These are phyloP conservation scores for Sipunculus nudus DNA, from an alignment of 2,888 invertebrate genomes.

Conservation along the genomic window DNA sequence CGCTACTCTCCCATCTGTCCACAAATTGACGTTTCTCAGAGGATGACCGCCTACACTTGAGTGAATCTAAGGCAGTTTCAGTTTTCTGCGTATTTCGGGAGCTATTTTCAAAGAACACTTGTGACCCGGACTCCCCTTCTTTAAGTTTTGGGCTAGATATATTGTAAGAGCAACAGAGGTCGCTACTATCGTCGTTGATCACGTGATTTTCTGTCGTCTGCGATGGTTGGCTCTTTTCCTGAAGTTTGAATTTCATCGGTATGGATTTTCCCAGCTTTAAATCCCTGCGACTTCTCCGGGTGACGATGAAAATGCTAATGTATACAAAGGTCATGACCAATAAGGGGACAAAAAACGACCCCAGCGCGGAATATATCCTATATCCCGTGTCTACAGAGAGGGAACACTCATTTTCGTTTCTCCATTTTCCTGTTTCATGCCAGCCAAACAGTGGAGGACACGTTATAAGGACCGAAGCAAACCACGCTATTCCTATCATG, in stretches of 20 bases:
- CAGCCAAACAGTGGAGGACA: conserved; percentile 59
- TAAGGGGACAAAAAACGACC: conserved; percentile 59
- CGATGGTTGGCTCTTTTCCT: neutral
- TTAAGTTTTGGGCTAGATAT: neutral
- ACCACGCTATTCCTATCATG: conserved; percentile 59
- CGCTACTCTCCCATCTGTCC: conserved; percentile 22
- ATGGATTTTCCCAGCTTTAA: conserved; percentile 28
- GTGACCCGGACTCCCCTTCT: neutral
- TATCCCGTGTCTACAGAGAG: conserved; percentile 52
- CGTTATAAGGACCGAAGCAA: conserved; percentile 50
- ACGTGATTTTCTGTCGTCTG: neutral
- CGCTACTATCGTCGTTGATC: neutral
- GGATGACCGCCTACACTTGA: neutral
- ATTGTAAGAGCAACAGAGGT: neutral
- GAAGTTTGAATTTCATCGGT: conserved; percentile 12
- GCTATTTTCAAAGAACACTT: neutral
- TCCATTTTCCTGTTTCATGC: conserved; percentile 40
- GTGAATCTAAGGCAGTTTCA: neutral
- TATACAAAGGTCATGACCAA: conserved; percentile 61
- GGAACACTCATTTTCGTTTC: conserved; percentile 36
- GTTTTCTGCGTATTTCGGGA: neutral
- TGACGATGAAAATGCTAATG: conserved; percentile 55
- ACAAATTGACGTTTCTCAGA: neutral
- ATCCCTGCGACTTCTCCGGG: conserved; percentile 35
- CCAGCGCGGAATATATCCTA: conserved; percentile 54